A percentile compares a stretch with the other conserved stretches of the same genome.
phyloP scores from a whole-genome alignment of 2,888 invertebrate species.

The Xestia xanthographa region DNA sequence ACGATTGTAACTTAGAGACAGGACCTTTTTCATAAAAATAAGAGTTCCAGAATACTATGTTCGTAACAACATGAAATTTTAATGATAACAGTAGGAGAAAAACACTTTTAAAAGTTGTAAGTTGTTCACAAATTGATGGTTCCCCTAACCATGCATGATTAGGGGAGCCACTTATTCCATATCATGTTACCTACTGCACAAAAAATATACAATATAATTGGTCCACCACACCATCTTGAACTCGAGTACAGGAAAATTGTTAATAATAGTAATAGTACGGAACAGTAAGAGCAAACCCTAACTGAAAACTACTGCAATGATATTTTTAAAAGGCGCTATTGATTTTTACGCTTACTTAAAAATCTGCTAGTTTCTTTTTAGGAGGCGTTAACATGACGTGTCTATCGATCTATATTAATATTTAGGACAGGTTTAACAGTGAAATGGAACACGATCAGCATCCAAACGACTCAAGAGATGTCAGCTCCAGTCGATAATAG shows the following conservation, averaged over 20 bases:
- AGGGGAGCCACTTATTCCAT: background rate
- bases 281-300: slow-evolving; percentile 1
- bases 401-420: background rate
- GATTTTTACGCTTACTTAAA: background rate
- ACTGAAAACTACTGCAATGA: slow-evolving; percentile 18
- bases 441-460: background rate
- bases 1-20: no score
- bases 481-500: background rate
- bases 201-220: background rate
- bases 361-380: slow-evolving; percentile 23
- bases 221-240: background rate
- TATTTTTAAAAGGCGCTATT: slow-evolving; percentile 40
- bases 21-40: no score
- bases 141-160: no score
- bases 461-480: background rate
- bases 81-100: no score
- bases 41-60: no score
- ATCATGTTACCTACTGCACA: background rate
- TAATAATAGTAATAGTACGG: background rate
- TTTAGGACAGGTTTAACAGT: background rate
- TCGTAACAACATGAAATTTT: no score
- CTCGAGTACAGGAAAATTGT: background rate
- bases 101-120: no score
- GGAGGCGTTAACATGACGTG: slow-evolving; percentile 29
- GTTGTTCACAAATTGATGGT: no score